Percentiles rank a stretch among this genome's conserved stretches.
Evolutionary conservation across 1,140 invertebrate species (phyloP).

Genomic region (Bombus difficillimus): DNA sequence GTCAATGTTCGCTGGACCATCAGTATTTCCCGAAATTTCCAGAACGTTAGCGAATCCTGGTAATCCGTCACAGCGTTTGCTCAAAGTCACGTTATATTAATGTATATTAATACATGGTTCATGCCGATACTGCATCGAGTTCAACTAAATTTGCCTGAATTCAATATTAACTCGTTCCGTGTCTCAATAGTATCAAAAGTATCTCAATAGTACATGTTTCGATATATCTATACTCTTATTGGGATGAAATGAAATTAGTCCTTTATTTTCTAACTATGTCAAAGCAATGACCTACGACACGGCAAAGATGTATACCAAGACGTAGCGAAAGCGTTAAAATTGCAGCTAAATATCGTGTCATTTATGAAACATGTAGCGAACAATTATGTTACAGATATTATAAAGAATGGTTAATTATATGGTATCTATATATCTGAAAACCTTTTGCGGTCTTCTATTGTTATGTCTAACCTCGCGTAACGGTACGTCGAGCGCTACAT

Average conservation of each 20-base stretch:
- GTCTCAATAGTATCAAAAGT: neutral
- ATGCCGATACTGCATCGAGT: neutral
- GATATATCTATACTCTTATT: neutral
- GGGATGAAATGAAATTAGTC: neutral
- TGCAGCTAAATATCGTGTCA: too few species aligned
- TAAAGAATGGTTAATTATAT: neutral
- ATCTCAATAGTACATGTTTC: too few species aligned
- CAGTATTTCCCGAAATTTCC: slow-evolving; percentile 14
- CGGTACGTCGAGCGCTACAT: slow-evolving; percentile 59
- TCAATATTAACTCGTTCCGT: slow-evolving; percentile 33
- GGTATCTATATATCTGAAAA: neutral
- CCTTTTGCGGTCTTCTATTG: neutral
- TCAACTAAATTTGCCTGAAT: slow-evolving; percentile 4
- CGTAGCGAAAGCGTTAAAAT: too few species aligned
- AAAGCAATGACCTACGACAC: too few species aligned
- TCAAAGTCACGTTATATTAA: slow-evolving; percentile 25
- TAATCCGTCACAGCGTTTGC: slow-evolving; percentile 31
- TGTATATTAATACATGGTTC: slow-evolving; percentile 25
- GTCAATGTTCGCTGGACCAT: slow-evolving; percentile 17
- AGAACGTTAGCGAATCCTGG: neutral
- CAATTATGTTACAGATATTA: too few species aligned
- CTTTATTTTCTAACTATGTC: too few species aligned
- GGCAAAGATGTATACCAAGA: too few species aligned
- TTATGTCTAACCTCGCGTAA: slow-evolving; percentile 58
- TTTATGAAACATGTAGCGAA: too few species aligned